Conservation (phyloP, 2,113 vertebrate genomes). For the Cololabis saira region DNA sequence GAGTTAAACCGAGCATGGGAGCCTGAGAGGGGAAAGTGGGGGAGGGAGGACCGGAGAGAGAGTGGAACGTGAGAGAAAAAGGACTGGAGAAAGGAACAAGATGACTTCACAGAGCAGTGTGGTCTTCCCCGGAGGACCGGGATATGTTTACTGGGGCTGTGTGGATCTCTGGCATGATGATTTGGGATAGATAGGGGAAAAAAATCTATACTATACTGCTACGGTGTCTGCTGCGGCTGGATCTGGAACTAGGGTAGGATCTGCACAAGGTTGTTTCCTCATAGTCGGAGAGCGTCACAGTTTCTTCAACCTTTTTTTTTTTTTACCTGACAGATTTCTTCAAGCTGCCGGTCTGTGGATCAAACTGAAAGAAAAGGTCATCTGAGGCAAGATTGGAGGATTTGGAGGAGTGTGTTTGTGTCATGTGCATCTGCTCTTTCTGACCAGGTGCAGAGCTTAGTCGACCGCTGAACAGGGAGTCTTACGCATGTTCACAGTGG, state of each 20-base stretch:
- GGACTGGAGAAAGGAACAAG: constrained; percentile 16
- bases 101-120: constrained; percentile 5
- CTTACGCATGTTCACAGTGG: constrained; percentile 65
- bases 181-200: constrained; percentile 43
- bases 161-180: constrained; percentile 68
- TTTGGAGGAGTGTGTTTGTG: neutral
- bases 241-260: no score
- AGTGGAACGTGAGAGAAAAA: no score
- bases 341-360: neutral
- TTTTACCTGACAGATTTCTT: neutral
- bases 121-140: constrained; percentile 5
- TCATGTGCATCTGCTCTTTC: constrained; percentile 8
- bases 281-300: no score
- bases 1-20: constrained; percentile 68
- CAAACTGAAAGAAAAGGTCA: neutral
- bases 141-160: constrained; percentile 35
- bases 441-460: constrained; percentile 67
- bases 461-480: constrained; percentile 61
- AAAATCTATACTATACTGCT: constrained; percentile 89
- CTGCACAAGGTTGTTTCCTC: no score
- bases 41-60: constrained; percentile 14
- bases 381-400: constrained; percentile 17
- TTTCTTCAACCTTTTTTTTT: neutral
- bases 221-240: constrained; percentile 4
- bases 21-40: constrained; percentile 20